Conservation (phyloP, 2,888 invertebrate species). For the Sinopyrophorus schimmeli region DNA sequence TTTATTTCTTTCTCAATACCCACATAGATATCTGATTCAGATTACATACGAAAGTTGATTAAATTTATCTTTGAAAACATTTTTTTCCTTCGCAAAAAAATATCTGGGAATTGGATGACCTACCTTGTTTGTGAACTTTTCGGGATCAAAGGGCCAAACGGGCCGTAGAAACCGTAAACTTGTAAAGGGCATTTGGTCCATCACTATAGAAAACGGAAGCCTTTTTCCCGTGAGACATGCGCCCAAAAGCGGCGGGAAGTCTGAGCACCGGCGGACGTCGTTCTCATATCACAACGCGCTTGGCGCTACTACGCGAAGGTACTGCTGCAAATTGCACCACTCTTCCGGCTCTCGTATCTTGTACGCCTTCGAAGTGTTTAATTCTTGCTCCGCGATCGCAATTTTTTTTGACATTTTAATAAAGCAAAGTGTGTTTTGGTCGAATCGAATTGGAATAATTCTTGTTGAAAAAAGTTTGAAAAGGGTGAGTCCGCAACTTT, state of each 20-base stretch:
- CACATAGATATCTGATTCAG: no score
- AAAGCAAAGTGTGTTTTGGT: no score
- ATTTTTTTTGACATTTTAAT: no score
- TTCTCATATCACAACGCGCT: conserved; percentile 29
- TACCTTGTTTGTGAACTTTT: conserved; percentile 20
- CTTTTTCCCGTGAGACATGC: conserved; percentile 26
- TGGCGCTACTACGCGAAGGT: conserved; percentile 18
- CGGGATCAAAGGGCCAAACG: conserved; percentile 24
- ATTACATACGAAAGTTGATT: no score
- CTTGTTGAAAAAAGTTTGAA: neutral
- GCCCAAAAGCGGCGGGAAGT: conserved; percentile 28
- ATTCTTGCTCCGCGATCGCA: no score
- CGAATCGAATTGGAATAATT: conserved; percentile 1
- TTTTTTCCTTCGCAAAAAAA: no score
- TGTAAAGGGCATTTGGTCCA: conserved; percentile 22
- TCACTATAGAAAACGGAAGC: conserved; percentile 21
- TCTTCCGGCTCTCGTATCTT: no score
- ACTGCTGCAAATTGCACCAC: no score
- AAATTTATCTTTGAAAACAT: no score
- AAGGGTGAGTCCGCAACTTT: conserved; percentile 1
- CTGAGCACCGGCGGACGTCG: conserved; percentile 24
- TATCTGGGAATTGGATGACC: conserved; percentile 2
- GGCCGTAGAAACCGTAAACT: conserved; percentile 25
- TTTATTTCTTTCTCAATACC: no score
- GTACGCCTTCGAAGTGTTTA: no score